Conservation (phyloP, 2,797 vertebrate species). For the Florisuga fusca region DNA sequence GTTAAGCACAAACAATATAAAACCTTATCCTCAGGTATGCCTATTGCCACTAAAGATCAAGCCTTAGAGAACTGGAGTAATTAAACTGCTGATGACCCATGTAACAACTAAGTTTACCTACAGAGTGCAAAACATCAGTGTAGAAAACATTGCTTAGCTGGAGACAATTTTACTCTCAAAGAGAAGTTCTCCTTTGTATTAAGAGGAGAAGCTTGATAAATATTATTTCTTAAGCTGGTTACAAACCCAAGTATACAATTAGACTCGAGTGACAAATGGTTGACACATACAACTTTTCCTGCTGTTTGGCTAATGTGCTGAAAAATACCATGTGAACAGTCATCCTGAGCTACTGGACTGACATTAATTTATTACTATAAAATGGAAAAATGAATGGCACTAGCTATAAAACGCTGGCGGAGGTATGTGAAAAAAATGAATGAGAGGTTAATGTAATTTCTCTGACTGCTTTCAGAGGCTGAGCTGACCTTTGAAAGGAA, state of each 20-base stretch:
- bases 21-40: not conserved
- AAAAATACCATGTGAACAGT: not conserved
- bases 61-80: not conserved
- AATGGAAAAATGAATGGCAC: not conserved
- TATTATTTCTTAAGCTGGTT: not conserved
- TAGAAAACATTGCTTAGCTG: slow-evolving; percentile 73
- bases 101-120: slow-evolving; percentile 71
- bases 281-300: not conserved
- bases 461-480: not conserved
- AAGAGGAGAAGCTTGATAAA: not conserved
- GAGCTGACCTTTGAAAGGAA: not conserved
- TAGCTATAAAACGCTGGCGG: not conserved
- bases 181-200: slow-evolving; percentile 3
- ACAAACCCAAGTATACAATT: not conserved
- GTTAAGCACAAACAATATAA: not conserved
- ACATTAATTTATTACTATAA: not conserved
- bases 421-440: not conserved
- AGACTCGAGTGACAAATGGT: not conserved
- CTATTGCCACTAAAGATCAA: not conserved
- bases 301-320: not conserved
- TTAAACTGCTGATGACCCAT: slow-evolving; percentile 64
- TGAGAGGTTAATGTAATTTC: not conserved
- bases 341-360: not conserved
- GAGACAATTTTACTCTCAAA: slow-evolving; percentile 72
- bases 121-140: slow-evolving; percentile 43